Percentiles rank a stretch among this genome's conserved stretches.
phyloP scores from a whole-genome alignment of 2,888 invertebrate genomes.

The Pandemis heparana region DNA sequence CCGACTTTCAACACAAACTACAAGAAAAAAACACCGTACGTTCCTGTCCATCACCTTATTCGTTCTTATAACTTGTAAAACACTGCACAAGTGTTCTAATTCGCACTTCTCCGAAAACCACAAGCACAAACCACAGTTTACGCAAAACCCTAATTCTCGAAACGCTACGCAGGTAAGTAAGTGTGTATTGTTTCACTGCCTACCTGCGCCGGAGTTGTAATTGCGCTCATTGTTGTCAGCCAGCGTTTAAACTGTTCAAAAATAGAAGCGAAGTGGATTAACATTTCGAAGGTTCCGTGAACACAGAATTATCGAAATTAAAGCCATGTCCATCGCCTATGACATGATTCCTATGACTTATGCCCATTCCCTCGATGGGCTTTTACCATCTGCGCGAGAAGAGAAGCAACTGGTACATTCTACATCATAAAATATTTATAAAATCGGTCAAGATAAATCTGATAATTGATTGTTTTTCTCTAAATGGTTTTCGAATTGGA shows the following conservation, averaged over 20 bases:
- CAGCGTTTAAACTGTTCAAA: conserved; percentile 7
- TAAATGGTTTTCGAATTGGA: no score
- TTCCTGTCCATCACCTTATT: background rate
- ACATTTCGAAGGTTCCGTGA: conserved; percentile 16
- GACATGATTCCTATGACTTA: no score
- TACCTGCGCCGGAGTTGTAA: conserved; percentile 37
- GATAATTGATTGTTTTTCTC: no score
- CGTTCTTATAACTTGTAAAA: background rate
- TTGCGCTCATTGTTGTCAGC: conserved; percentile 38
- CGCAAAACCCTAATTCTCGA: background rate
- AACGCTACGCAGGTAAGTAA: conserved; percentile 3
- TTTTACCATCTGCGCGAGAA: no score
- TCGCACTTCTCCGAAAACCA: background rate
- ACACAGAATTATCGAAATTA: no score
- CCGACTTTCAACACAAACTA: no score
- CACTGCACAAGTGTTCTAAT: background rate
- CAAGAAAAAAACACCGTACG: no score
- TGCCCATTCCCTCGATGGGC: no score
- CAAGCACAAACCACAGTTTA: background rate
- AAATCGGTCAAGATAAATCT: no score
- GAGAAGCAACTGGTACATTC: no score
- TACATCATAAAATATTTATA: no score
- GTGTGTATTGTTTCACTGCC: conserved; percentile 38
- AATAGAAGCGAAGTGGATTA: background rate
- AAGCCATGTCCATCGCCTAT: no score